A percentile compares a stretch with the other conserved stretches of the same genome.
These are phyloP conservation scores for Astreopora myriophthalma DNA, from an alignment of 64 coral and sea anemone species.

Conservation along the genomic window DNA sequence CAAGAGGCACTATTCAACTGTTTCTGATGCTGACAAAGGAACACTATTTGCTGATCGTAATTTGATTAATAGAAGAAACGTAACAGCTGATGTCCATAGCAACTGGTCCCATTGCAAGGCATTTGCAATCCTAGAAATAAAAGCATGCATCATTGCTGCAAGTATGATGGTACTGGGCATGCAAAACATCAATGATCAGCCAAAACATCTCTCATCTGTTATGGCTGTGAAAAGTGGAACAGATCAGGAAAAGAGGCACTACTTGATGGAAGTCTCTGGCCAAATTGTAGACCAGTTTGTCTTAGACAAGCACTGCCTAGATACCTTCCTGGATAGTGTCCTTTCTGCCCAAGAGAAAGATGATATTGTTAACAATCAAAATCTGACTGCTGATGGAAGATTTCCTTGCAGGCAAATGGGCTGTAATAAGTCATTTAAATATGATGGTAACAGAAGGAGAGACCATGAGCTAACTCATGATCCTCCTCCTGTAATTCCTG, in stretches of 20 bases:
- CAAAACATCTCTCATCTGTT: too few species aligned
- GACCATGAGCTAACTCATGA: conserved; percentile 68
- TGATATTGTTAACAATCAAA: conserved; percentile 52
- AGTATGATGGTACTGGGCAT: conserved; percentile 48
- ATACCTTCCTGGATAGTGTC: conserved; percentile 18
- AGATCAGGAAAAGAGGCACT: conserved; percentile 35
- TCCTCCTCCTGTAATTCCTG: conserved; percentile 70
- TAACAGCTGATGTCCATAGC: conserved; percentile 31
- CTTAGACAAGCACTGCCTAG: neutral
- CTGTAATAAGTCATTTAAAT: conserved; percentile 50
- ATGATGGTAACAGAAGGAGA: conserved; percentile 71
- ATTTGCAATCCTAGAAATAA: conserved; percentile 12
- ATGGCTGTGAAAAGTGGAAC: too few species aligned
- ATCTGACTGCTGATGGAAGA: conserved; percentile 62
- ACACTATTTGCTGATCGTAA: conserved; percentile 58
- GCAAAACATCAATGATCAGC: conserved; percentile 23
- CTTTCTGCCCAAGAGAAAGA: conserved; percentile 40
- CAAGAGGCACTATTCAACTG: conserved; percentile 27
- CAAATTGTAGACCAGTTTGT: conserved; percentile 46
- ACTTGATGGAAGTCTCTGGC: conserved; percentile 40
- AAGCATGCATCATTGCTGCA: conserved; percentile 42
- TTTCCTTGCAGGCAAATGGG: conserved; percentile 75
- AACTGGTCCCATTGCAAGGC: conserved; percentile 31
- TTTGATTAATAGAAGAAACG: conserved; percentile 48
- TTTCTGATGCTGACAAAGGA: conserved; percentile 24